Conservation (phyloP, 2,113 vertebrate genomes). For the Erpornis zantholeuca region DNA sequence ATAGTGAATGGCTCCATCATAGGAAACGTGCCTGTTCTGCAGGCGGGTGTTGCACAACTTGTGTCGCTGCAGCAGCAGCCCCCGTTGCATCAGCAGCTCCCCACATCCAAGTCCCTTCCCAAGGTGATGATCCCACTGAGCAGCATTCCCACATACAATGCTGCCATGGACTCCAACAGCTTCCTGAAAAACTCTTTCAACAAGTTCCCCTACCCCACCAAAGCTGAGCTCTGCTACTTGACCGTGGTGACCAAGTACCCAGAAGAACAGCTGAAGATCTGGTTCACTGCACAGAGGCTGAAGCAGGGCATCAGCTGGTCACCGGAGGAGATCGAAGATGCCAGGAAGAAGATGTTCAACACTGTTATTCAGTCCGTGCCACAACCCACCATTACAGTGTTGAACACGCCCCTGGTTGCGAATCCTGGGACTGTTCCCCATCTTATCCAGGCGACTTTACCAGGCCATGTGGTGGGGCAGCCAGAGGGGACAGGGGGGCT, state of each 20-base stretch:
- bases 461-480: slow-evolving; percentile 84
- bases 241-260: slow-evolving; percentile 98
- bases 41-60: slow-evolving; percentile 88
- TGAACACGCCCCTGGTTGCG: slow-evolving; percentile 87
- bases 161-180: slow-evolving; percentile 95
- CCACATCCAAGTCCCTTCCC: slow-evolving; percentile 89
- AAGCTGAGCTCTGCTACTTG: slow-evolving; percentile 96
- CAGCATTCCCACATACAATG: slow-evolving; percentile 96
- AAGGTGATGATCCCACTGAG: slow-evolving; percentile 98
- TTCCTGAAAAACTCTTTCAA: slow-evolving; percentile 97
- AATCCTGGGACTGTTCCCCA: slow-evolving; percentile 80
- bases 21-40: slow-evolving; percentile 88
- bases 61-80: slow-evolving; percentile 88
- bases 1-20: slow-evolving; percentile 83
- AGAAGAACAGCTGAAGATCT: slow-evolving; percentile 98
- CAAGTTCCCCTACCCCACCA: slow-evolving; percentile 97
- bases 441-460: slow-evolving; percentile 83
- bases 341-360: slow-evolving; percentile 97
- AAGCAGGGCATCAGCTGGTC: slow-evolving; percentile 99
- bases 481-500: slow-evolving; percentile 82
- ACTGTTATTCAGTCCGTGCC: slow-evolving; percentile 92
- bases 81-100: slow-evolving; percentile 71
- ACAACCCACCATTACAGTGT: slow-evolving; percentile 86
- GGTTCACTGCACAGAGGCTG: slow-evolving; percentile 97
- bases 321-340: slow-evolving; percentile 98